Percentiles rank a stretch among this genome's conserved stretches.
Conservation (phyloP, 2,888 invertebrate genomes). For the Epirrita christyi region DNA sequence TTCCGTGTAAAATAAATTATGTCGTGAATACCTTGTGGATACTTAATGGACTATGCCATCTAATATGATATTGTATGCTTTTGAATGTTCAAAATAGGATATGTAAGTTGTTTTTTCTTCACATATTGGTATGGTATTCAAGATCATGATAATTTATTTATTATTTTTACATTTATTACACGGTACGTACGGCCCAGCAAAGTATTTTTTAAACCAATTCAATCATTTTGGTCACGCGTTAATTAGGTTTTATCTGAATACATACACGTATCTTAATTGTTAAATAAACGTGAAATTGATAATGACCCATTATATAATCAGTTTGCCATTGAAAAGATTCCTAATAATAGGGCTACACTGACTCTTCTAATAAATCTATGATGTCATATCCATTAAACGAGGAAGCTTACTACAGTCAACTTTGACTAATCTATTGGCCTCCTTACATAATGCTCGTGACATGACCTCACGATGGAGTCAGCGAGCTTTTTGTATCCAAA, state of each 20-base stretch:
- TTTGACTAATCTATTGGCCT: slow-evolving; percentile 55
- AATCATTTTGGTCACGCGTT: neutral
- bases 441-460: slow-evolving; percentile 47
- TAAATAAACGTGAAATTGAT: slow-evolving; percentile 4
- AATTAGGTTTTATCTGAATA: no score
- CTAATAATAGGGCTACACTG: neutral
- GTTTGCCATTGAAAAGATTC: neutral
- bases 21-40: slow-evolving; percentile 27
- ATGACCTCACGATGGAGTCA: slow-evolving; percentile 46
- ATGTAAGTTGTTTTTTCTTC: no score
- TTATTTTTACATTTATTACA: no score
- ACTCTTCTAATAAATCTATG: slow-evolving; percentile 37
- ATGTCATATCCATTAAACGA: slow-evolving; percentile 54
- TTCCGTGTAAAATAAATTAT: slow-evolving; percentile 40
- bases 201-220: neutral
- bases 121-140: no score
- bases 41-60: neutral
- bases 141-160: no score
- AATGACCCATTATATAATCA: slow-evolving; percentile 20
- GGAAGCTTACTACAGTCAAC: slow-evolving; percentile 60
- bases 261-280: no score
- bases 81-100: no score
- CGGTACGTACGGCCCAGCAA: neutral
- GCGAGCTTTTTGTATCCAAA: slow-evolving; percentile 38
- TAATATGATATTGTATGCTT: no score